Evolutionary conservation across 2,113 vertebrate species (phyloP).

Genomic region (Bettongia penicillata): DNA sequence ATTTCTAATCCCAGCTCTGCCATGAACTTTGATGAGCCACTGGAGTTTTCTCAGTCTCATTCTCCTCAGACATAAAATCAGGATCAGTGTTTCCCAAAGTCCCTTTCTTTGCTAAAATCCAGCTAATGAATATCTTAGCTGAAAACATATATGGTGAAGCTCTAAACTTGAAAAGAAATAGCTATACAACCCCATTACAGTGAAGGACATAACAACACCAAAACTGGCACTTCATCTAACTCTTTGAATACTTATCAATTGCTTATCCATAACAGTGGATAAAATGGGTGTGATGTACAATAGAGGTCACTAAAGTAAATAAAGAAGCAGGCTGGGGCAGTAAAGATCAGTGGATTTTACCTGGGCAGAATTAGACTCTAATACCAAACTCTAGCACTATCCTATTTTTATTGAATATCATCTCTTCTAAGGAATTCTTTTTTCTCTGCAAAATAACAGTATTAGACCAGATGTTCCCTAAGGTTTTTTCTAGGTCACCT

Average conservation of each 20-base stretch:
- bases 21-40: neutral
- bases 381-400: neutral
- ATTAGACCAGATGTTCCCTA: neutral
- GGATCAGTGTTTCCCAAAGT: neutral
- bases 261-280: neutral
- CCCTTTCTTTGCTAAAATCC: neutral
- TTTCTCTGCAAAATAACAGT: neutral
- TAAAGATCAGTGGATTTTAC: neutral
- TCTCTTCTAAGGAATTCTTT: neutral
- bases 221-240: neutral
- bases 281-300: neutral
- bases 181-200: neutral
- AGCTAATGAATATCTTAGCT: neutral
- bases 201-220: neutral
- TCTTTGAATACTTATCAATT: neutral
- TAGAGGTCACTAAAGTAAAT: neutral
- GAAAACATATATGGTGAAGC: neutral
- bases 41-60: neutral
- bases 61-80: neutral
- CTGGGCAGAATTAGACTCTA: neutral
- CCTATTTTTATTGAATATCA: neutral
- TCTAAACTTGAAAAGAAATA: neutral
- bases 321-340: neutral
- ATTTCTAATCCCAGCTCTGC: neutral
- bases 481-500: neutral